Base-by-base conservation (phyloP, 2,888 invertebrate species). In the Hirtodrosophila trivittata region DNA sequence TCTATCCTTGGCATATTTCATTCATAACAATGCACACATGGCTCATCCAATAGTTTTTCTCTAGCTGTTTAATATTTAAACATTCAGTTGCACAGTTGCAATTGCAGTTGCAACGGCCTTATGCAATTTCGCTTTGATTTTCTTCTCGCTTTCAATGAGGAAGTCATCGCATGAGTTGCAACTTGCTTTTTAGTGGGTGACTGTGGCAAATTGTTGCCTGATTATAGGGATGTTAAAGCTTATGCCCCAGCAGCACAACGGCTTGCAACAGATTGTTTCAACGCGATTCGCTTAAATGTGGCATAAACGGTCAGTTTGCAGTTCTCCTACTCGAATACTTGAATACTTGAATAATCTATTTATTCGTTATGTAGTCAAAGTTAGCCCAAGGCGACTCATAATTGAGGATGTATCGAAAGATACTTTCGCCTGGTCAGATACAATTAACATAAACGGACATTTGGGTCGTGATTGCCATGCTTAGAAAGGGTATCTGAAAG, bases 171-270 rank as follows among this genome's bases (percentile, higher is more conserved):
- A 13, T 43, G 37, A 43, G 12, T 28, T 25, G 3, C 9, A 10
- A 16, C 38, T 52, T 47, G 46, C n/a, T 21, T 38, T 68, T 76
- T 76, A 76, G 76, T 78, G 80, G 80, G 75, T 80, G 82, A 82
- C 72, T 80, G 65, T 82, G 78, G 82, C 75, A 77, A 78, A 81
- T 69, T 59, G 71, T 56, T 71, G 63, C 49, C 70, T 77, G 78
- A 78, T 78, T 78, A 80, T 75, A 74, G 74, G 75, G 58, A 65
- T 75, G 58, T 63, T 74, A 21, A 21, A 21, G 18, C 58, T 54
- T 42, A 58, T 59, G 60, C 57, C 46, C 39, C 54, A 56, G 25
- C 41, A 52, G 66, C 56, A 5, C 41, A 39, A 41, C 39, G 13
- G 3, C 9, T 26, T 49, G 28, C 10, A 26, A 21, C 25, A 42